Evolutionary conservation across 2,888 invertebrate genomes (phyloP).

Genomic region (Malachius bipustulatus): DNA sequence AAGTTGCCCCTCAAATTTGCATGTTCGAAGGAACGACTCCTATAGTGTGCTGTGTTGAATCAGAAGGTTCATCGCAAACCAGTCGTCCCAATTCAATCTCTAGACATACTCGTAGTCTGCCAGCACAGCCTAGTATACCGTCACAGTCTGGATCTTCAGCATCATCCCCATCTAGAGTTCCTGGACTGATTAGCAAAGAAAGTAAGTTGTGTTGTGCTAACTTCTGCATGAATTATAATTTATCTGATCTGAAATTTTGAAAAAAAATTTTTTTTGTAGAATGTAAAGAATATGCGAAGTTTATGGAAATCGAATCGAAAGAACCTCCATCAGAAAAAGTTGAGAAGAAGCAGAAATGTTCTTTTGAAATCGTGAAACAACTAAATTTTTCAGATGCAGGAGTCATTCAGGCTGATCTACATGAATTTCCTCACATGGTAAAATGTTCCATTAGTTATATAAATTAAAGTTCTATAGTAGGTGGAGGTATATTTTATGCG

Average conservation of each 20-base stretch:
- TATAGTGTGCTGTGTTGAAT: conserved; percentile 9
- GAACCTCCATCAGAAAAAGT: conserved; percentile 22
- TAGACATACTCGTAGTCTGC: no score
- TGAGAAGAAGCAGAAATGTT: conserved; percentile 32
- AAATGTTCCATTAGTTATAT: no score
- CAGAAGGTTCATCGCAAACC: not conserved
- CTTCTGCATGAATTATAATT: no score
- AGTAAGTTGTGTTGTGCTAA: conserved; percentile 18
- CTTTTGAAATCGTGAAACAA: no score
- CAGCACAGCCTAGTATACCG: no score
- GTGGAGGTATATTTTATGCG: no score
- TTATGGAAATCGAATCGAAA: conserved; percentile 30
- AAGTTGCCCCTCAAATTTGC: conserved; percentile 12
- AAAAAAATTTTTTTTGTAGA: conserved; percentile 34
- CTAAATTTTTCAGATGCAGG: conserved; percentile 39
- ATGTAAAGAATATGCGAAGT: conserved; percentile 36
- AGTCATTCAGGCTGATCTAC: conserved; percentile 27
- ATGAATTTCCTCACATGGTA: conserved; percentile 52
- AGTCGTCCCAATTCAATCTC: not conserved
- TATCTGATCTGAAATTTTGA: no score
- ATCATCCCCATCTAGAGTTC: no score
- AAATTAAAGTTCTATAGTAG: no score
- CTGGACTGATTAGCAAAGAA: conserved; percentile 18
- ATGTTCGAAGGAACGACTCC: conserved; percentile 9
- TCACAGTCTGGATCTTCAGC: no score